phyloP scores from a whole-genome alignment of 2,888 invertebrate genomes.

The Acanthosepion lycidas region DNA sequence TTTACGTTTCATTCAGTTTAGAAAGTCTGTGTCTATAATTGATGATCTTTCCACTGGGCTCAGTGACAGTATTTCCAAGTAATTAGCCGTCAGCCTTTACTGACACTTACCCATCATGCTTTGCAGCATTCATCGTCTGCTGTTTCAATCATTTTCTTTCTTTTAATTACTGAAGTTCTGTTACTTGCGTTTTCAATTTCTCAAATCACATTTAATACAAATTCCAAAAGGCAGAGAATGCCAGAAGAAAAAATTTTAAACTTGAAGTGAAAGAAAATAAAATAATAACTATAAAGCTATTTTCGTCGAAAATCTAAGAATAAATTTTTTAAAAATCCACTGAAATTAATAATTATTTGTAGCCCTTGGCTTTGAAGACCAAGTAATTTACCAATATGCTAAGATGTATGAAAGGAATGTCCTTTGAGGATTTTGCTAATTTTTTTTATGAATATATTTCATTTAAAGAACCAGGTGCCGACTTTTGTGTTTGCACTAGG shows the following conservation, averaged over 20 bases:
- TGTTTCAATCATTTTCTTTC: not conserved
- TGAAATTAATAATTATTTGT: not conserved
- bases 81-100: not conserved
- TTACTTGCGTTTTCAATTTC: not conserved
- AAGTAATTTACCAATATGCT: not conserved
- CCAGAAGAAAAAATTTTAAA: not conserved
- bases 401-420: not conserved
- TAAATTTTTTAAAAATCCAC: not conserved
- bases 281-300: not conserved
- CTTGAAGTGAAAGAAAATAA: not conserved
- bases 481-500: not conserved
- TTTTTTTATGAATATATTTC: conserved; percentile 3
- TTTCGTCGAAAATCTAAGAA: not conserved
- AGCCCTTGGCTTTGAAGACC: not conserved
- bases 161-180: not conserved
- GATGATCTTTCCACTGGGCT: not conserved
- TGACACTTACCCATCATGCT: not conserved
- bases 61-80: not conserved
- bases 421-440: not conserved
- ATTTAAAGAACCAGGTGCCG: not conserved
- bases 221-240: not conserved
- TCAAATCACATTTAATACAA: not conserved
- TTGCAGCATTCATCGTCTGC: not conserved
- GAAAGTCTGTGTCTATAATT: not conserved
- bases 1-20: too few relatives aligned